Evolutionary conservation across 2,113 vertebrate genomes (phyloP), one percentile per base, ranked within the genome.

Genomic region (Oryzias woworae): DNA sequence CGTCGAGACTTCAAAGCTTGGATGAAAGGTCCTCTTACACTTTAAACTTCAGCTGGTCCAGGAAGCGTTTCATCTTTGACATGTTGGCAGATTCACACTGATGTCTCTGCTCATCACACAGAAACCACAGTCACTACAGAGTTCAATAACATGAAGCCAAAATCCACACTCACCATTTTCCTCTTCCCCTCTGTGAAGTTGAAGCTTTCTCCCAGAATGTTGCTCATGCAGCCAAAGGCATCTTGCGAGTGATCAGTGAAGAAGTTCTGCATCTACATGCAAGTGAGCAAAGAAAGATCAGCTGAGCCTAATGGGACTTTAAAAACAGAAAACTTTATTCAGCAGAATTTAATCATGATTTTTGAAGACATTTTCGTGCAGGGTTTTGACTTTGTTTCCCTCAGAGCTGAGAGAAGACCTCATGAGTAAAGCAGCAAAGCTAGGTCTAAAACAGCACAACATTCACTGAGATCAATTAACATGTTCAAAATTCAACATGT

Each of bases 191-290:
- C 3, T 3, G 45, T 76, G 50, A 93, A 84, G 57, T 67, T 48
- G 64, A 94, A 91, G 54, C 91, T 63, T 45, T 89, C 85, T 4
- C 84, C 79, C 36, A 95, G 88, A 36, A 94, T 54, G 14, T 57
- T 77, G 3, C 86, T 84, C 80, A 93, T 91, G 20, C 91, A 85
- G 0, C 85, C 71, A 16, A 95, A 95, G 14, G 93, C 91, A 2
- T 94, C 89, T 18, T 86, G 81, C 5, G 58, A 73, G 17, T 94
- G 84, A 68, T 94, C 87, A 66, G 80, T 54, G 81, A 89, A 91
- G 75, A 93, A 94, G 71, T 83, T 87, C 73, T 90, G 77, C 86
- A 96, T 90, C 95, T 96, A 43, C 48, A 71, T 0, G 52, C 7
- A 69, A 62, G 57, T 28, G 2, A 17, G 12, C 23, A 53, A 7